A percentile compares a stretch with the other conserved stretches of the same genome.
phyloP scores from a whole-genome alignment of 2,888 invertebrate species.

The Emmelina monodactyla region DNA sequence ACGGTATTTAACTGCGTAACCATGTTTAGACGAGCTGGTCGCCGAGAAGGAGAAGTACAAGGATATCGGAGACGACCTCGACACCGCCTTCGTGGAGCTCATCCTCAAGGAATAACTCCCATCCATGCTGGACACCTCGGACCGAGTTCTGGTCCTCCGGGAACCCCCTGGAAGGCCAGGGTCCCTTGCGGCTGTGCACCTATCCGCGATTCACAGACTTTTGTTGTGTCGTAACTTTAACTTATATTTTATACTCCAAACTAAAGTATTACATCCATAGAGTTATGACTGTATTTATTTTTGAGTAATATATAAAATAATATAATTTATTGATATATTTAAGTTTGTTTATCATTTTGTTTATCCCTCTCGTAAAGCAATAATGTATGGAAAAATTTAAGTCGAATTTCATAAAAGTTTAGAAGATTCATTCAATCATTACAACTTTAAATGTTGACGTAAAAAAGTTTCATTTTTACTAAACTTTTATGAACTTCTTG shows the following conservation, averaged over 20 bases:
- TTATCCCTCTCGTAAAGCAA: too few species aligned
- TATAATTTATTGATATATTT: slow-evolving; percentile 46
- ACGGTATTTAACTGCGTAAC: too few species aligned
- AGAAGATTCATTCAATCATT: too few species aligned
- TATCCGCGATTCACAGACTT: slow-evolving; percentile 44
- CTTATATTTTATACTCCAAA: slow-evolving; percentile 58
- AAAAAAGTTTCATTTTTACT: too few species aligned
- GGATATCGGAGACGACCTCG: slow-evolving; percentile 99
- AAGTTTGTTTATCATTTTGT: slow-evolving; percentile 37
- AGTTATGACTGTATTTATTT: slow-evolving; percentile 63
- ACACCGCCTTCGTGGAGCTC: slow-evolving; percentile 97
- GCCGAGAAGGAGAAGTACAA: slow-evolving; percentile 99
- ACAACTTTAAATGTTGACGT: too few species aligned
- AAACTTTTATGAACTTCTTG: too few species aligned
- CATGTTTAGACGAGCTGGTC: slow-evolving; percentile 86
- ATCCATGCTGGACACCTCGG: too few species aligned
- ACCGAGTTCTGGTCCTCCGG: slow-evolving; percentile 3
- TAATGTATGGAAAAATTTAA: too few species aligned
- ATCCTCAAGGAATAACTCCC: slow-evolving; percentile 73
- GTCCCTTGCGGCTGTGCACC: slow-evolving; percentile 20
- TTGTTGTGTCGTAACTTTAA: slow-evolving; percentile 28
- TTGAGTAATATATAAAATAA: slow-evolving; percentile 48
- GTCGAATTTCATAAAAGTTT: too few species aligned
- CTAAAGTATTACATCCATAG: slow-evolving; percentile 56
- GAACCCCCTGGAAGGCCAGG: slow-evolving; percentile 5